A percentile compares a stretch with the other conserved stretches of the same genome.
Conservation (phyloP, 2,888 invertebrate species). For the Leucophenga maculata region DNA sequence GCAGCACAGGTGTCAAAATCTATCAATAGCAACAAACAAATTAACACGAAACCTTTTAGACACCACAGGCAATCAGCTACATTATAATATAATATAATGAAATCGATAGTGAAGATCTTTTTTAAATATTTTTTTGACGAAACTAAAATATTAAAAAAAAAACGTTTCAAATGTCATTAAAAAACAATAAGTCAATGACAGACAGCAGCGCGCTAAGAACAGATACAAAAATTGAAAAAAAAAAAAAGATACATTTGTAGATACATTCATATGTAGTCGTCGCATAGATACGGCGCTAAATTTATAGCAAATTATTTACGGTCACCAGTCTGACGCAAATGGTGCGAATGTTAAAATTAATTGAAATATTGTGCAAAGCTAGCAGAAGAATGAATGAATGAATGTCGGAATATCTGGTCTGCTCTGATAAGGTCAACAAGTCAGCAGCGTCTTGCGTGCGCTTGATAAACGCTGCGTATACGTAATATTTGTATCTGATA, state of each 20-base stretch:
- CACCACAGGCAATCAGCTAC: neutral
- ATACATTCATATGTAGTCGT: neutral
- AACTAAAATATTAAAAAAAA: neutral
- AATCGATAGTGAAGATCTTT: too few species aligned
- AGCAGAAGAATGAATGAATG: neutral
- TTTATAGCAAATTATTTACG: constrained; percentile 17
- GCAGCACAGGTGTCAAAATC: constrained; percentile 1
- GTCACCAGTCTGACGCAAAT: constrained; percentile 19
- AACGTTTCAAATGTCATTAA: neutral
- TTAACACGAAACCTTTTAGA: constrained; percentile 19
- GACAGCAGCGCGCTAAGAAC: constrained; percentile 24
- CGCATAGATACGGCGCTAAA: neutral
- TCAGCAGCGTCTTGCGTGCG: neutral
- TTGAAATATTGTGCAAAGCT: neutral
- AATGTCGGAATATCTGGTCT: too few species aligned
- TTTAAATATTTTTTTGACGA: neutral
- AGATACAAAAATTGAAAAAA: neutral
- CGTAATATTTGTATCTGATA: neutral
- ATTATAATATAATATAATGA: too few species aligned
- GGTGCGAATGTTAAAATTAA: constrained; percentile 18
- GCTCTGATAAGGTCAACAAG: constrained; percentile 14
- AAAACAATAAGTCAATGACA: constrained; percentile 56
- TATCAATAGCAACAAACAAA: constrained; percentile 19
- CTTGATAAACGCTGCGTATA: constrained; percentile 13
- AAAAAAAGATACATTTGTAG: neutral